Conservation (phyloP, 2,888 invertebrate genomes). For the Alentia gelatinosa region DNA sequence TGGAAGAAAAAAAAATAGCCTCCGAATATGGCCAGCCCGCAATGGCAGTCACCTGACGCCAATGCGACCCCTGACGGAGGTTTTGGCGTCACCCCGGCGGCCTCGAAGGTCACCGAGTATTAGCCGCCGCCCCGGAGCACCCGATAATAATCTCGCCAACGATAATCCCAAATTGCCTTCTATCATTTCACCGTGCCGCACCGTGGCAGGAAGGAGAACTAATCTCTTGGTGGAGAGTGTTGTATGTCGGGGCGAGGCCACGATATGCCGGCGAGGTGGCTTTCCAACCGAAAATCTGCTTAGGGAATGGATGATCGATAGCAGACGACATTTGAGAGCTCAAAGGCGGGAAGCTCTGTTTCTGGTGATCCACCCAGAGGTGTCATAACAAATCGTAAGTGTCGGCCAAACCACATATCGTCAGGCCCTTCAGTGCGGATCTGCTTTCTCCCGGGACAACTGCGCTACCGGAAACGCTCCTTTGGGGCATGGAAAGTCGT, state of each 20-base stretch:
- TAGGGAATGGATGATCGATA: constrained; percentile 17
- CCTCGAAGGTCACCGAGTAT: not conserved
- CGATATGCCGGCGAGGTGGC: not conserved
- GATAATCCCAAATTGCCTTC: constrained; percentile 21
- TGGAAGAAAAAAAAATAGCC: not conserved
- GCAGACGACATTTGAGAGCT: constrained; percentile 23
- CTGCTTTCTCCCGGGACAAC: not conserved
- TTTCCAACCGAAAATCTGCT: not conserved
- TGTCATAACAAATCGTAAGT: constrained; percentile 40
- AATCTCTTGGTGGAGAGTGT: not conserved
- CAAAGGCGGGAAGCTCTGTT: not conserved
- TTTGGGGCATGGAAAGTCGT: not conserved
- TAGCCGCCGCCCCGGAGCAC: not conserved
- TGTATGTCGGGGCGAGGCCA: constrained; percentile 15
- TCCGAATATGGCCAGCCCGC: not conserved
- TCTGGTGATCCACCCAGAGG: constrained; percentile 39
- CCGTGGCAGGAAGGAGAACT: constrained; percentile 5
- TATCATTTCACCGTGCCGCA: not conserved
- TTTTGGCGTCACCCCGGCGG: not conserved
- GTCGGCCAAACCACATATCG: constrained; percentile 18
- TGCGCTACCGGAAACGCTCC: not conserved
- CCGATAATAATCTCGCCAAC: not conserved
- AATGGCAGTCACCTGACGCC: not conserved
- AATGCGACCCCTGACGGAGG: not conserved
- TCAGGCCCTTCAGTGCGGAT: not conserved